Evolutionary conservation across 2,888 invertebrate species (phyloP).

Genomic region (Callyntrura sp.): DNA sequence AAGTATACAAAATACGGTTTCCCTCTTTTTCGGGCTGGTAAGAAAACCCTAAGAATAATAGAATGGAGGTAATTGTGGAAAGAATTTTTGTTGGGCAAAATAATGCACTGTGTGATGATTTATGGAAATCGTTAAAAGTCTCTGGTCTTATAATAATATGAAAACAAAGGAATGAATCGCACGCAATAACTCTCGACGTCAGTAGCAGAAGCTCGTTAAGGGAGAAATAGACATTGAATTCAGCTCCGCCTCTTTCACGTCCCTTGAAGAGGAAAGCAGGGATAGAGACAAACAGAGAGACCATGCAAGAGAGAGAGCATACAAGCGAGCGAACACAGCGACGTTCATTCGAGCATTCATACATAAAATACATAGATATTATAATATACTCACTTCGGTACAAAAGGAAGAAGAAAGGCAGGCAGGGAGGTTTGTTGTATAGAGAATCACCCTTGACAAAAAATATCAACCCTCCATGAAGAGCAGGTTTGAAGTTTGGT

Average conservation of each 20-base stretch:
- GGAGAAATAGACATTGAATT: constrained; percentile 84
- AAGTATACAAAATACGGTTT: constrained; percentile 47
- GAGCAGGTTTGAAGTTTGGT: constrained; percentile 15
- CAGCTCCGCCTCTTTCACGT: constrained; percentile 84
- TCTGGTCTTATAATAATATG: constrained; percentile 81
- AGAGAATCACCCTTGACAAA: constrained; percentile 70
- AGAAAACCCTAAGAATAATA: constrained; percentile 57
- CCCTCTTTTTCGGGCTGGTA: neutral
- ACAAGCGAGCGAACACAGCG: constrained; percentile 48
- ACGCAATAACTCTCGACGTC: constrained; percentile 84
- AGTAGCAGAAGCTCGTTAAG: constrained; percentile 84
- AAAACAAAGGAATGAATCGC: constrained; percentile 84
- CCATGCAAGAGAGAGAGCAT: constrained; percentile 20
- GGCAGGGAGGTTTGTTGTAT: neutral
- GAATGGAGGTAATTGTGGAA: constrained; percentile 78
- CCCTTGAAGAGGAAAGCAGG: constrained; percentile 71
- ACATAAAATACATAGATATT: constrained; percentile 55
- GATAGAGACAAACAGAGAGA: constrained; percentile 62
- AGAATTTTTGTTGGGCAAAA: constrained; percentile 80
- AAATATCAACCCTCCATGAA: constrained; percentile 6
- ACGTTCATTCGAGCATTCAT: constrained; percentile 59
- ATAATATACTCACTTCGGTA: constrained; percentile 37
- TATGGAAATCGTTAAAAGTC: constrained; percentile 84
- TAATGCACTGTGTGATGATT: constrained; percentile 84
- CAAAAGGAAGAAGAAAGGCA: constrained; percentile 35